Evolutionary conservation across 2,797 vertebrate genomes (phyloP).

Genomic region (Cossypha niveicapilla): DNA sequence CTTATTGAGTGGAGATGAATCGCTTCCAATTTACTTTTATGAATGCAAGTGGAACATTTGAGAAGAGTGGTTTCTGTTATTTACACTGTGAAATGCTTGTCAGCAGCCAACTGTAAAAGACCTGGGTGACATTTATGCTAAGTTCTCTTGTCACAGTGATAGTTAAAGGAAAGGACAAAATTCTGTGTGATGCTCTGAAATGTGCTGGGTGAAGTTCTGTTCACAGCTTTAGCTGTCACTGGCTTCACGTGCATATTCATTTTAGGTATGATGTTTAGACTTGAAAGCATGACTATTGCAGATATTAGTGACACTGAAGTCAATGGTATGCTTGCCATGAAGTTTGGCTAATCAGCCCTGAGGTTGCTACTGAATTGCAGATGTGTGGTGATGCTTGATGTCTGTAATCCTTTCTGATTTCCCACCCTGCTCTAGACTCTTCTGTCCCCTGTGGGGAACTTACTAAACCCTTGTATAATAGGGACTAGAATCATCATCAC

Average conservation of each 20-base stretch:
- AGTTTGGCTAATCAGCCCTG: background rate
- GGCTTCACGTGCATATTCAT: background rate
- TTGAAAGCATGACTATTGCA: background rate
- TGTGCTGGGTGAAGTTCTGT: background rate
- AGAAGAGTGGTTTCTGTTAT: constrained; percentile 10
- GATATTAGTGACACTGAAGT: background rate
- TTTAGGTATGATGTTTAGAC: background rate
- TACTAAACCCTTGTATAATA: background rate
- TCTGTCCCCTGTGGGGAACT: background rate
- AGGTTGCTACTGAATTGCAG: background rate
- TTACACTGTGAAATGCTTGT: background rate
- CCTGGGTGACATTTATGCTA: background rate
- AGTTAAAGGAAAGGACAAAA: background rate
- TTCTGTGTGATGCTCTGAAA: background rate
- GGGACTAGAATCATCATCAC: background rate
- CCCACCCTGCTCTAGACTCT: background rate
- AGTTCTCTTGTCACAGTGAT: background rate
- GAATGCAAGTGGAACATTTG: constrained; percentile 7
- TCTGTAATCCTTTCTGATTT: background rate
- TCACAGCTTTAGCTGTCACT: background rate
- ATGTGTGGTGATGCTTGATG: background rate
- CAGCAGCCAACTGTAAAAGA: constrained; percentile 15
- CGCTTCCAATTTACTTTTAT: constrained; percentile 7
- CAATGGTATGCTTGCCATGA: background rate
- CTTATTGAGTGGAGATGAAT: constrained; percentile 25